A percentile compares a stretch with the other conserved stretches of the same genome.
Evolutionary conservation across 2,888 invertebrate species (phyloP).

Genomic region (Strigamia maritima): DNA sequence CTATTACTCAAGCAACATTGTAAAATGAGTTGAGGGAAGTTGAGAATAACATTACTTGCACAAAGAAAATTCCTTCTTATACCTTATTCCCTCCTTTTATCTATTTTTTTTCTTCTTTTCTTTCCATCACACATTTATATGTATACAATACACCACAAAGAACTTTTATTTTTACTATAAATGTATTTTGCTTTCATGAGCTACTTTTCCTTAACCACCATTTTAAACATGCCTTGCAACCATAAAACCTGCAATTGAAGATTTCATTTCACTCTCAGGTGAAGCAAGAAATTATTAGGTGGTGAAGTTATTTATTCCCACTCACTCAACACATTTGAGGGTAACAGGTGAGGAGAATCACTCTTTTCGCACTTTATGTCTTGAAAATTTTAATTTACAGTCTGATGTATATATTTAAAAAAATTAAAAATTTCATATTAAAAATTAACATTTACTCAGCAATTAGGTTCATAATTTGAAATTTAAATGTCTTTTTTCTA

Average conservation of each 20-base stretch:
- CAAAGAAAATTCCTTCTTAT: background rate
- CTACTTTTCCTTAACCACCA: background rate
- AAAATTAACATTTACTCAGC: too few species aligned
- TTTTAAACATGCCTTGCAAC: slow-evolving; percentile 16
- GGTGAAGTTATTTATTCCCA: slow-evolving; percentile 6
- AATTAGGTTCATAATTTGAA: too few species aligned
- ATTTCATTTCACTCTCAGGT: background rate
- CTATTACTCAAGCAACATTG: slow-evolving; percentile 29
- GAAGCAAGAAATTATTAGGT: slow-evolving; percentile 9
- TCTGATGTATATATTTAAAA: too few species aligned
- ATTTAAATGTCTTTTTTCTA: too few species aligned
- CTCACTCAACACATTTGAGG: slow-evolving; percentile 8
- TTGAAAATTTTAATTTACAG: too few species aligned
- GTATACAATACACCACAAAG: background rate
- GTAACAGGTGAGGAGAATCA: background rate
- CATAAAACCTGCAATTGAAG: slow-evolving; percentile 1
- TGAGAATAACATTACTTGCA: slow-evolving; percentile 21
- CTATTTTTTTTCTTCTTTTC: background rate
- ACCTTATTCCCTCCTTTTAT: background rate
- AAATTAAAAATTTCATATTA: background rate
- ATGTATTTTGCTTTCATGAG: background rate
- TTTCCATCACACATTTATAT: background rate
- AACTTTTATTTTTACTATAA: slow-evolving; percentile 1
- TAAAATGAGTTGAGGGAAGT: slow-evolving; percentile 24
- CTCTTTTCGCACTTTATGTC: background rate